Evolutionary conservation across 2,797 vertebrate genomes (phyloP).

Genomic region (Sebastes diploproa): DNA sequence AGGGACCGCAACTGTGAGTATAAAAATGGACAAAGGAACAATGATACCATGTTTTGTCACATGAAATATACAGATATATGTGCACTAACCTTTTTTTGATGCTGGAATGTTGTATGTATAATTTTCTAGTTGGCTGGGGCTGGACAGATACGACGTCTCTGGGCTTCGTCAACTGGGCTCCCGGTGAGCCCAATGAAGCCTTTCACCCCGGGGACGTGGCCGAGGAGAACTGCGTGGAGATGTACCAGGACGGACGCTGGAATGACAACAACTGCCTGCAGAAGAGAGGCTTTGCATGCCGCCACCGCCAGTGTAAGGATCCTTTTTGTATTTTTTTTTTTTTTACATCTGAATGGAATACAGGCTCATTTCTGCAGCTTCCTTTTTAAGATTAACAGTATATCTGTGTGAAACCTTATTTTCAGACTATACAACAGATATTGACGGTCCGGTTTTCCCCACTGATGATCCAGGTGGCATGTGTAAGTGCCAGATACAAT

Average conservation of each 20-base stretch:
- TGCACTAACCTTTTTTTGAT: not conserved
- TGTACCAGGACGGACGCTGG: slow-evolving; percentile 82
- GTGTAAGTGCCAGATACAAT: not conserved
- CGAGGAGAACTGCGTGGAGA: slow-evolving; percentile 83
- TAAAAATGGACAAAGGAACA: not conserved
- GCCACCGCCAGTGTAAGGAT: slow-evolving; percentile 77
- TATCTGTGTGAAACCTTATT: slow-evolving; percentile 1
- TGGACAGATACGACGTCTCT: slow-evolving; percentile 79
- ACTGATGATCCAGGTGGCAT: slow-evolving; percentile 44
- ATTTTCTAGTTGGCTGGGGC: slow-evolving; percentile 78
- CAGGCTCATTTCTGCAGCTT: not conserved
- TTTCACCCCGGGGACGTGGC: slow-evolving; percentile 70
- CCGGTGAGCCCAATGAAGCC: slow-evolving; percentile 74
- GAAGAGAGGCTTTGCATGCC: slow-evolving; percentile 81
- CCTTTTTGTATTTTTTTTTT: accelerated
- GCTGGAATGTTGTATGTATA: not conserved
- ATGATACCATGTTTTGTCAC: not conserved
- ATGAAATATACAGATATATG: not conserved
- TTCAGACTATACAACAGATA: slow-evolving; percentile 74
- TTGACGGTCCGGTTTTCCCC: slow-evolving; percentile 59
- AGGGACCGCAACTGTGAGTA: slow-evolving; percentile 77
- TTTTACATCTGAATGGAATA: not conserved
- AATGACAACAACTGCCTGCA: slow-evolving; percentile 84
- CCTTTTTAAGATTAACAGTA: not conserved
- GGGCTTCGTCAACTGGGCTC: slow-evolving; percentile 82